Base-by-base conservation (phyloP, 2,113 vertebrate genomes). In the Dasypus novemcinctus region DNA sequence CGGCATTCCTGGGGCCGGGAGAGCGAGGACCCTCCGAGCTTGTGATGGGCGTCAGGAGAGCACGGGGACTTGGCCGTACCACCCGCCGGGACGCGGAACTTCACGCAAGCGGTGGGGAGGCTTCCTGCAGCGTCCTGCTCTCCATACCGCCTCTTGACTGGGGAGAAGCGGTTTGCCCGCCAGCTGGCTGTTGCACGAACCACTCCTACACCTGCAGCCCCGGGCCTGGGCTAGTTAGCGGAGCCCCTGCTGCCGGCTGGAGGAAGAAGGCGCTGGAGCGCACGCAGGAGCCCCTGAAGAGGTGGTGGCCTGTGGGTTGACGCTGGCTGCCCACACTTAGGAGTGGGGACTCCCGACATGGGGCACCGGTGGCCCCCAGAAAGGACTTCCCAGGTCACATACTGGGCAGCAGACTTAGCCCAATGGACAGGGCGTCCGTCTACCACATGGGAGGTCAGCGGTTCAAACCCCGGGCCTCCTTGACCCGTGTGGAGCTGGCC, bases 211-310 rank as follows among this genome's bases (percentile, higher is more conserved):
- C 54, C 36, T 11, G 5, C 66, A 64, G 36, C 11, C 27, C 17
- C 80, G 36, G n/a, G 82, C 7, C n/a, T 36, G 27, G 74, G 66
- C 54, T 57, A 57, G 21, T 57, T n/a, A 52, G 20, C 72, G 27
- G n/a, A 31, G 33, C 15, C 46, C 82, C n/a, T 38, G 81, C n/a
- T 46, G 71, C 57, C 12, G 43, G 17, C 20, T 23, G 68, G 5
- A 68, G 18, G 9, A n/a, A 2, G 1, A 0, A 2, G 27, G 64
- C 38, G 29, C 81, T 1, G 12, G 36, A 49, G 63, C 21, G 33
- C 15, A 59, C 36, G 2, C 10, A 31, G 41, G 29, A 20, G 43
- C 59, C 1, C 0, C 38, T 38, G 3, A 4, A 12, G 7, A 41
- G 15, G 5, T 14, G 4, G 29, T 38, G 72, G 46, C 72, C 57